phyloP scores from a whole-genome alignment of 2,888 invertebrate species.

The Chouioia cunea region DNA sequence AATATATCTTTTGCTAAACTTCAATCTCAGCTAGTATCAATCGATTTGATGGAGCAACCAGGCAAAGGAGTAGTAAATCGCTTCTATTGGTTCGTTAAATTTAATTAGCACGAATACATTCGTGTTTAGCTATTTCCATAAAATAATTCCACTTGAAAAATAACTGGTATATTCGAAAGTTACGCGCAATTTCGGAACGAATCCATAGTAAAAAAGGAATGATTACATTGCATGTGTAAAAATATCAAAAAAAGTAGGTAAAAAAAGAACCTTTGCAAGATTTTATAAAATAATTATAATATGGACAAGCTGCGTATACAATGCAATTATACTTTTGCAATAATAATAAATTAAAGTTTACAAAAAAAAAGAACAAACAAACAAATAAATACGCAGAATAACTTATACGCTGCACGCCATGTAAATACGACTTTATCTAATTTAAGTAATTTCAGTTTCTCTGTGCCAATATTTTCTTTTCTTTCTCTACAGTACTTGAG shows the following conservation, averaged over 20 bases:
- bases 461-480: conserved; percentile 15
- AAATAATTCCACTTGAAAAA: too few species aligned
- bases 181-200: too few species aligned
- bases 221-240: neutral
- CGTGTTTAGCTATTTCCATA: too few species aligned
- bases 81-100: too few species aligned
- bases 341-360: conserved; percentile 40
- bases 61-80: neutral
- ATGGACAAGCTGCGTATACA: conserved; percentile 20
- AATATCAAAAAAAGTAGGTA: too few species aligned
- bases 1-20: neutral
- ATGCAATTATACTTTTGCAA: conserved; percentile 26
- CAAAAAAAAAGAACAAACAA: conserved; percentile 32
- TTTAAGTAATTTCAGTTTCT: conserved; percentile 14
- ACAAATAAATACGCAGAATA: conserved; percentile 26
- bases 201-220: conserved; percentile 5
- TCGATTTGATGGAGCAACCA: conserved; percentile 37
- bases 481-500: conserved; percentile 21
- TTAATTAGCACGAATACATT: too few species aligned
- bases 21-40: neutral
- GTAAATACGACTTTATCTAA: conserved; percentile 18
- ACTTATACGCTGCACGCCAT: conserved; percentile 16
- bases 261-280: too few species aligned
- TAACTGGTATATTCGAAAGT: too few species aligned
- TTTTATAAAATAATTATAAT: too few species aligned